Evolutionary conservation across 2,113 vertebrate genomes (phyloP).

Genomic region (Elaphurus davidianus): DNA sequence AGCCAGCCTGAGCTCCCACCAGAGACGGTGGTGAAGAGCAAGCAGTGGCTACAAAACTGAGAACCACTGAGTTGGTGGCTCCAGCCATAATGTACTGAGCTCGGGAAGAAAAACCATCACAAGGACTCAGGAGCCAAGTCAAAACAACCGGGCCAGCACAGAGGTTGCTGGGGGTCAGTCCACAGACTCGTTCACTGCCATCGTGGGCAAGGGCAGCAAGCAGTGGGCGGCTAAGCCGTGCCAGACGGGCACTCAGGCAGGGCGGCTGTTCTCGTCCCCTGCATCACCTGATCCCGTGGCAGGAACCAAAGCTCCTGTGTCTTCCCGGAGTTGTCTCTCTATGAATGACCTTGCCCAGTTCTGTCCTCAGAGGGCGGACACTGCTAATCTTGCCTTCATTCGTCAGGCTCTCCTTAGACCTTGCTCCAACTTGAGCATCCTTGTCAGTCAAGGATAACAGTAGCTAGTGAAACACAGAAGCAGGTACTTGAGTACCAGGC

Average conservation of each 20-base stretch:
- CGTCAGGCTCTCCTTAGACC: conserved; percentile 44
- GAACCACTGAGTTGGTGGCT: neutral
- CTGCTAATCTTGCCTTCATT: conserved; percentile 45
- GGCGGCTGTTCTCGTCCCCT: neutral
- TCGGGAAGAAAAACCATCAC: neutral
- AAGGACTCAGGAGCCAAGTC: neutral
- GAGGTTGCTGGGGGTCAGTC: neutral
- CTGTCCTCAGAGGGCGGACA: neutral
- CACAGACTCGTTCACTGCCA: neutral
- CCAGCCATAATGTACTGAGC: neutral
- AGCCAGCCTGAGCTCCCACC: neutral
- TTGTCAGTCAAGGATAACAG: conserved; percentile 28
- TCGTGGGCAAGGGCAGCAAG: conserved; percentile 1
- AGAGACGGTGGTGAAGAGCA: neutral
- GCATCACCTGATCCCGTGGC: conserved; percentile 37
- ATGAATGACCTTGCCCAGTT: conserved; percentile 13
- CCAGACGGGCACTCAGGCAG: neutral
- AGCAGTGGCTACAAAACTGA: neutral
- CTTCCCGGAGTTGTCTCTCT: conserved; percentile 46
- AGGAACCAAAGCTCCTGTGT: neutral
- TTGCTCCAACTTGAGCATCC: conserved; percentile 2
- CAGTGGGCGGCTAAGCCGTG: conserved; percentile 25
- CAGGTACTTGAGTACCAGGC: neutral
- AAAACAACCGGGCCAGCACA: neutral
- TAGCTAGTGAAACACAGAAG: conserved; percentile 30